phyloP scores from a whole-genome alignment of 92 coral and sea anemone genomes.

The Epizoanthus fatuus region DNA sequence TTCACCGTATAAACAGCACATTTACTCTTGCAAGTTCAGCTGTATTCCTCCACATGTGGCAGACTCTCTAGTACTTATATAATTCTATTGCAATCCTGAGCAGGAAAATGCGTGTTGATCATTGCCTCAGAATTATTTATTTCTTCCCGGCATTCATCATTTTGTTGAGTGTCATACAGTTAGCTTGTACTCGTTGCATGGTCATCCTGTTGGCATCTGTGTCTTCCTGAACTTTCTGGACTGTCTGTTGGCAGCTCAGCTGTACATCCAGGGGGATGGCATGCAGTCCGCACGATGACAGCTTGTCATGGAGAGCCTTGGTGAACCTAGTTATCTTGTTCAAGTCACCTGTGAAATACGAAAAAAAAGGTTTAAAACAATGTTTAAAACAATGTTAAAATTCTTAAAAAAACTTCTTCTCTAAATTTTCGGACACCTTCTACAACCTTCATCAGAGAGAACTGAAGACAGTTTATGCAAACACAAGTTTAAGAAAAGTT shows the following conservation, averaged over 20 bases:
- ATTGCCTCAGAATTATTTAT: not conserved
- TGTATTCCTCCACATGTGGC: no score
- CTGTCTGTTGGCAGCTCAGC: slow-evolving; percentile 87
- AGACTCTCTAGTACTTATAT: no score
- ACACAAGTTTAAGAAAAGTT: no score
- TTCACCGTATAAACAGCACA: no score
- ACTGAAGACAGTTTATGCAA: no score
- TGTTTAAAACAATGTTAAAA: not conserved
- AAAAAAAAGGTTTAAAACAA: no score
- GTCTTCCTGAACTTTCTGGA: slow-evolving; percentile 91
- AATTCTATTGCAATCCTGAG: not conserved
- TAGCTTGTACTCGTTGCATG: slow-evolving; percentile 86
- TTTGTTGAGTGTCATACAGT: slow-evolving; percentile 87
- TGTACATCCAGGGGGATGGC: slow-evolving; percentile 93
- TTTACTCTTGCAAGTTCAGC: no score
- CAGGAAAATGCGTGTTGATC: no score
- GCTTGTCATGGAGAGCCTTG: slow-evolving; percentile 79
- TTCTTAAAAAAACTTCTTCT: no score
- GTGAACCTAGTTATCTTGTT: slow-evolving; percentile 80
- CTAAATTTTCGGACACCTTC: no score
- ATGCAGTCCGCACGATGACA: slow-evolving; percentile 88
- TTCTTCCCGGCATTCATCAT: slow-evolving; percentile 69
- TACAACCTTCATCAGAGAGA: no score
- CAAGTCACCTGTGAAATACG: slow-evolving; percentile 71
- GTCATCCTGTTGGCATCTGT: slow-evolving; percentile 81